Percentiles rank a stretch among this genome's conserved stretches.
These are phyloP conservation scores for Indri indri DNA, from an alignment of 2,113 vertebrate genomes.

Conservation along the genomic window DNA sequence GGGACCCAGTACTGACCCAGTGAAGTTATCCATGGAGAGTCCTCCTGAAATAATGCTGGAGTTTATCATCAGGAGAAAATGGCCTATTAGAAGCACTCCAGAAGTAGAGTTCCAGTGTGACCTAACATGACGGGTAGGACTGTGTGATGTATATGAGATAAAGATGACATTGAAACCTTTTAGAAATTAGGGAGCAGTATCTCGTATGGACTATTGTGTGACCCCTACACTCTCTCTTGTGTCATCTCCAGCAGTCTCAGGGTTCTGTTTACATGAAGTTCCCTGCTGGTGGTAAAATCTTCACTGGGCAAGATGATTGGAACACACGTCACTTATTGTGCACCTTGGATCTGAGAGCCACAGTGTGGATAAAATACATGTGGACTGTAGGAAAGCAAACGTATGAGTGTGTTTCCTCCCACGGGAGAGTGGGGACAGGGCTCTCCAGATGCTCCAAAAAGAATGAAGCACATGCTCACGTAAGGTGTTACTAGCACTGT, in stretches of 20 bases:
- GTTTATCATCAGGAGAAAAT: not conserved
- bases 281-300: not conserved
- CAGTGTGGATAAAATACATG: not conserved
- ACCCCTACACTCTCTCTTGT: not conserved
- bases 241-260: not conserved
- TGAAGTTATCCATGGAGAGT: not conserved
- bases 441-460: rapidly evolving
- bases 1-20: not conserved
- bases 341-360: not conserved
- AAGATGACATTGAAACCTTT: not conserved
- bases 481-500: rapidly evolving
- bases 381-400: rapidly evolving
- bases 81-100: not conserved
- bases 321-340: not conserved
- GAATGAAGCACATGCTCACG: rapidly evolving
- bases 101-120: not conserved
- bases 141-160: not conserved
- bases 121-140: not conserved
- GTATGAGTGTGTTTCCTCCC: not conserved
- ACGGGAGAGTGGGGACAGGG: not conserved
- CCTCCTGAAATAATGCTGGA: not conserved
- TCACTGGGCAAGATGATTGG: not conserved
- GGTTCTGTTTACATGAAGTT: not conserved
- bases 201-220: not conserved
- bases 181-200: not conserved